Conservation (phyloP, 37 sponge, comb jelly and placozoan genomes). For the Cliona cf. orientalis region DNA sequence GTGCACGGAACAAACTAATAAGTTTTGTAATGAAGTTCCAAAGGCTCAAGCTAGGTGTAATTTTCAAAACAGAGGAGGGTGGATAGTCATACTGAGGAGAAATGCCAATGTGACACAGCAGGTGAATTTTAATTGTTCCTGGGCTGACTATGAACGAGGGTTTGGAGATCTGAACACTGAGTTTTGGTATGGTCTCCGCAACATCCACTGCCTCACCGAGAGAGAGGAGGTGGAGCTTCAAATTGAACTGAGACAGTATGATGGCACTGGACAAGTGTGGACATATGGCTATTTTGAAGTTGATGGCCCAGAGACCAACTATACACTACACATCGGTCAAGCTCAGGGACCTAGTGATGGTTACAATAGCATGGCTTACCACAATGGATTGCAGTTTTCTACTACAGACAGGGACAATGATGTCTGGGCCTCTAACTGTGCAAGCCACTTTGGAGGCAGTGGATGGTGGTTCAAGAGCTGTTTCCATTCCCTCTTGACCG, state of each 20-base stretch:
- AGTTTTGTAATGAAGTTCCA: not conserved
- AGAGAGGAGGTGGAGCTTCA: not conserved
- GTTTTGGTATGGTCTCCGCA: not conserved
- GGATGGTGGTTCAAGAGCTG: no score
- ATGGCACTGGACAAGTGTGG: not conserved
- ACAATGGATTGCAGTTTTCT: not conserved
- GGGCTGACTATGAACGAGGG: not conserved
- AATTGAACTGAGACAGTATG: not conserved
- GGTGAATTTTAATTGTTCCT: not conserved
- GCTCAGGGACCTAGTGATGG: no score
- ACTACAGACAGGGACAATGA: not conserved
- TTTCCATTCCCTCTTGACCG: no score
- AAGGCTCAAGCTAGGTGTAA: not conserved
- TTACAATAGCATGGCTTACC: not conserved
- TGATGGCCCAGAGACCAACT: not conserved
- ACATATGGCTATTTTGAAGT: not conserved
- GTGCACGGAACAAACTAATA: not conserved
- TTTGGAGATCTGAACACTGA: no score
- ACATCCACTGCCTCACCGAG: not conserved
- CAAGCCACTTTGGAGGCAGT: no score
- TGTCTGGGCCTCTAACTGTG: no score
- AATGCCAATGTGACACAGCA: not conserved
- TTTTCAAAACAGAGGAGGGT: not conserved
- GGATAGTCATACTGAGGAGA: not conserved
- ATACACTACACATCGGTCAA: not conserved